Conservation (phyloP, 2,888 invertebrate genomes). For the Hyppa rectilinea region DNA sequence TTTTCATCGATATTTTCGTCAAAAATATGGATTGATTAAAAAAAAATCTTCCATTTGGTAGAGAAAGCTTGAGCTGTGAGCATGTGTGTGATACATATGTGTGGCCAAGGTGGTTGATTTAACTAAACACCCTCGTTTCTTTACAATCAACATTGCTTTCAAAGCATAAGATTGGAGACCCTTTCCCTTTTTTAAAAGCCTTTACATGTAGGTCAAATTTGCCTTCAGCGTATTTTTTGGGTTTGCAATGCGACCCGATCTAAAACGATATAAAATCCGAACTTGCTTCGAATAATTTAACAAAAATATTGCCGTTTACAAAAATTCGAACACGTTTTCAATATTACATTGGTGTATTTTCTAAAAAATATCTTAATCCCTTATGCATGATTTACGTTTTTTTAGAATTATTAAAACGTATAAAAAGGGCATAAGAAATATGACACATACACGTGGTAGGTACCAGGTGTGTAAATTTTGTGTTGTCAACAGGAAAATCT, state of each 20-base stretch:
- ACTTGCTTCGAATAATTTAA: constrained; percentile 18
- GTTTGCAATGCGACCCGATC: constrained; percentile 4
- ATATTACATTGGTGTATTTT: constrained; percentile 6
- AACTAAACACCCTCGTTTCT: too few species aligned
- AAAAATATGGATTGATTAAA: too few species aligned
- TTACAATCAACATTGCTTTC: background rate
- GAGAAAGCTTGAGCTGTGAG: too few species aligned
- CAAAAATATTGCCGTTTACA: background rate
- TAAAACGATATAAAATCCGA: background rate
- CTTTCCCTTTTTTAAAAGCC: constrained; percentile 28
- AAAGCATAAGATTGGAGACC: background rate
- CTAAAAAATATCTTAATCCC: background rate
- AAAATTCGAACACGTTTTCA: constrained; percentile 4
- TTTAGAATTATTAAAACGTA: background rate
- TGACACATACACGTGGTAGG: constrained; percentile 14
- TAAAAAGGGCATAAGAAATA: background rate
- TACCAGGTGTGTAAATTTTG: constrained; percentile 38
- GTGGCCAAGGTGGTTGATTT: too few species aligned
- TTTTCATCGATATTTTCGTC: too few species aligned
- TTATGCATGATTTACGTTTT: constrained; percentile 7
- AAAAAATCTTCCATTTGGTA: too few species aligned
- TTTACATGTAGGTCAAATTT: constrained; percentile 11
- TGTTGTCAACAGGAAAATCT: constrained; percentile 36
- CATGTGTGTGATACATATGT: too few species aligned
- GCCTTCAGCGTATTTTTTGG: background rate